phyloP scores from a whole-genome alignment of 1,140 invertebrate species.

The Aphelinus certus region DNA sequence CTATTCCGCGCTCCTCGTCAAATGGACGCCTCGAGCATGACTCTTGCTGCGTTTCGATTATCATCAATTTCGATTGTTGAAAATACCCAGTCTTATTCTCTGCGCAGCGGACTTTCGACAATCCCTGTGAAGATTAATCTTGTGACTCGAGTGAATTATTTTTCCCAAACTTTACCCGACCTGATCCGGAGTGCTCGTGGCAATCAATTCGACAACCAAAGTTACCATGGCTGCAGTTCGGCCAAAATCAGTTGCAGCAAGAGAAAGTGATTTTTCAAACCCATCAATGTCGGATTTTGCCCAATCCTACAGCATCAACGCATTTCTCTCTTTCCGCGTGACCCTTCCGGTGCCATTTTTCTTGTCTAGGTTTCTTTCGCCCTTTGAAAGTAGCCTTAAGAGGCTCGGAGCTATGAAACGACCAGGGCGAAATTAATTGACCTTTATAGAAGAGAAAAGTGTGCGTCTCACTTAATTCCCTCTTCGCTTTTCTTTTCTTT shows the following conservation, averaged over 20 bases:
- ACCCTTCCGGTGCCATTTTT: background rate
- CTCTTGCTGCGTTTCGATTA: too few relatives aligned
- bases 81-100: too few relatives aligned
- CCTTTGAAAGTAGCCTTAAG: constrained; percentile 35
- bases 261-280: constrained; percentile 38
- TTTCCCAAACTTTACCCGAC: too few relatives aligned
- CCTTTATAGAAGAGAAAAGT: constrained; percentile 36
- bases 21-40: too few relatives aligned
- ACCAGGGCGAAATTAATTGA: constrained; percentile 45
- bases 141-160: too few relatives aligned
- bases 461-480: constrained; percentile 16
- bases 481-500: background rate
- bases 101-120: too few relatives aligned
- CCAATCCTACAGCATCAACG: constrained; percentile 9
- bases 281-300: constrained; percentile 18
- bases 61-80: too few relatives aligned
- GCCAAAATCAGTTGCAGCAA: constrained; percentile 31
- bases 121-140: too few relatives aligned
- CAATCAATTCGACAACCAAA: constrained; percentile 13
- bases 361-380: background rate
- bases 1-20: too few relatives aligned
- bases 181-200: background rate
- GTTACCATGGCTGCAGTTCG: background rate
- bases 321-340: constrained; percentile 1
- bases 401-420: constrained; percentile 26